Conservation (phyloP, 2,797 vertebrate species). For the Heliangelus exortis region DNA sequence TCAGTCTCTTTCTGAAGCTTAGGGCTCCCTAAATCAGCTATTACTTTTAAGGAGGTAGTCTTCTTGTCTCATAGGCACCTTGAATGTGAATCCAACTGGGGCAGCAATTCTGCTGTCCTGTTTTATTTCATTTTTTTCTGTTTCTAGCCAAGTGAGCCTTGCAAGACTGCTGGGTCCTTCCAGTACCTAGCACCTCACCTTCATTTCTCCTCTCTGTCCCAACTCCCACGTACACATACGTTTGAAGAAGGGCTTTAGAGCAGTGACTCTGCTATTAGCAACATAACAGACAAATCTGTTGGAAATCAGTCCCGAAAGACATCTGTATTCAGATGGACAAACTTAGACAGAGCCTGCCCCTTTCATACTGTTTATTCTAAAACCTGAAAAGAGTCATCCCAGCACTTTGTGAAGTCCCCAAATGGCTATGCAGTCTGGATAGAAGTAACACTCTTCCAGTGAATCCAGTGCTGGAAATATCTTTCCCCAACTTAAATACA, state of each 20-base stretch:
- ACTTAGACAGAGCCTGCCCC: neutral
- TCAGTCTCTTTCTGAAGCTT: neutral
- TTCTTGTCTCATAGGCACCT: neutral
- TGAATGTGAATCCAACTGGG: neutral
- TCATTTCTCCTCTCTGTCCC: neutral
- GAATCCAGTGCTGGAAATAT: conserved; percentile 11
- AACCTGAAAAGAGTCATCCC: neutral
- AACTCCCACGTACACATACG: neutral
- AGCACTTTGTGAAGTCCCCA: neutral
- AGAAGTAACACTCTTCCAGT: neutral
- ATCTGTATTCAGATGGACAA: neutral
- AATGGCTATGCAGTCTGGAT: conserved; percentile 19
- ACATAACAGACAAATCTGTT: neutral
- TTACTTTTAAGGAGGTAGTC: neutral
- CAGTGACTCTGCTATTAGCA: neutral
- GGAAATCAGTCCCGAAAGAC: neutral
- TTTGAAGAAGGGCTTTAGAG: neutral
- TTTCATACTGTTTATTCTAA: neutral
- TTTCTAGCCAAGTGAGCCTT: neutral
- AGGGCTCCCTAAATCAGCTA: neutral
- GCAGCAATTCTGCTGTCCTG: neutral
- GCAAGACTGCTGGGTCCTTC: neutral
- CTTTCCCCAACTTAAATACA: neutral
- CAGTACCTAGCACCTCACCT: neutral
- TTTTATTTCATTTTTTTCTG: neutral